Evolutionary conservation across 2,113 vertebrate species (phyloP), one percentile per base, ranked within the genome.

Genomic region (Sterna hirundo): DNA sequence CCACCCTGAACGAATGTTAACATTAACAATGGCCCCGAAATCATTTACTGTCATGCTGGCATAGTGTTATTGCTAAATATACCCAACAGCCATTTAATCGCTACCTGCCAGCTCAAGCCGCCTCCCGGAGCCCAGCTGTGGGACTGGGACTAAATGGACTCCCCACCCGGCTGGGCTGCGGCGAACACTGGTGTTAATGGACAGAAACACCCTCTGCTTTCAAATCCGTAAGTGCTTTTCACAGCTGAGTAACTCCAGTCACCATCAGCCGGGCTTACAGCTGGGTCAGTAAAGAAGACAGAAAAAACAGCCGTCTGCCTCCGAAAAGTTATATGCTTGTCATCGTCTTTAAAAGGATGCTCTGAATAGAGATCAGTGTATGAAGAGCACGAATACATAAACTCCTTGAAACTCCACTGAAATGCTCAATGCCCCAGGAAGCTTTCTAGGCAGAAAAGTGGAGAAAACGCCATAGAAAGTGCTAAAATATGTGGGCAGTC

Each of bases 181-280:
- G 44, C 0, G 1, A 65, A 69, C 58, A 8, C 68, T n/a, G 92
- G 32, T 84, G 90, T 20, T 65, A 69, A 88, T 82, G 95, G 80
- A 34, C 92, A 94, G 40, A 40, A 90, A 72, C 80, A 64, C 19
- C 72, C 85, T 68, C 90, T 55, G 91, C 90, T 75, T 44, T 68
- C 83, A 82, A 29, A 32, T 3, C 86, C 17, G 1, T 10, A 60
- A 90, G 90, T 79, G 96, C 83, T 83, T 90, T 74, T 83, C 91
- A 62, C 96, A 88, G 95, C 86, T 61, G 49, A 94, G 95, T 51
- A 9, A 61, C 86, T 62, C 44, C 54, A 58, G 92, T 3, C 88
- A 40, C 74, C 77, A 44, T 15, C 90, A 75, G 80, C 36, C 90
- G 74, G 90, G 89, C 82, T 80, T 55, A 6, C 60, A 83, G 92